Conservation (phyloP, 2,797 vertebrate species). For the Melanotaenia pygmaea region DNA sequence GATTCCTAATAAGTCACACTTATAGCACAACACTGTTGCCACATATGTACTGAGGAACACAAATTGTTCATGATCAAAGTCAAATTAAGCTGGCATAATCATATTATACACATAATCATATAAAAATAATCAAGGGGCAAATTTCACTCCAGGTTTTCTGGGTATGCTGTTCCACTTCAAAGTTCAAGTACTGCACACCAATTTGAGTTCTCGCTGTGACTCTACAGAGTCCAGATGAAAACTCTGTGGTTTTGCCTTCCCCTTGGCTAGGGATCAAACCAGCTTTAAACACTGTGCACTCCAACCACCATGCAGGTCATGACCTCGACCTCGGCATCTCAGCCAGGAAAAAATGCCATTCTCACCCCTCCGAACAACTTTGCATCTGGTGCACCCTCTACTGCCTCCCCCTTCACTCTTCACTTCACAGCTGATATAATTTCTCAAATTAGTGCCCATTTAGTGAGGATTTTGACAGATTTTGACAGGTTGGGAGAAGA, state of each 20-base stretch:
- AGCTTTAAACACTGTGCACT: constrained; percentile 60
- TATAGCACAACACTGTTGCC: constrained; percentile 9
- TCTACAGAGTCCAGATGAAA: constrained; percentile 69
- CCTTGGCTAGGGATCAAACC: constrained; percentile 70
- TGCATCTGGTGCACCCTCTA: constrained; percentile 58
- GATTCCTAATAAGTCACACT: constrained; percentile 55
- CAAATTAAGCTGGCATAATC: constrained; percentile 49
- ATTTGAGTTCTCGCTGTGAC: constrained; percentile 24
- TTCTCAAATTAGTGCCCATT: constrained; percentile 83
- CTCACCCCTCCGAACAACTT: constrained; percentile 68
- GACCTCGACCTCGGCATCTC: constrained; percentile 75
- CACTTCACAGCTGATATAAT: constrained; percentile 85
- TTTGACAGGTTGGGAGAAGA: constrained; percentile 82
- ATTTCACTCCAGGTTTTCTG: constrained; percentile 31
- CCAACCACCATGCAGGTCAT: constrained; percentile 61
- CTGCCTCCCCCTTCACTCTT: constrained; percentile 76
- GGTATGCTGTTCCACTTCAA: constrained; percentile 38
- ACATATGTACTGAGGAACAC: constrained; percentile 28
- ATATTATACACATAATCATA: constrained; percentile 61
- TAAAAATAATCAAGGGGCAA: constrained; percentile 48
- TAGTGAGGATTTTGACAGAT: constrained; percentile 84
- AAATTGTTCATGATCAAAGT: constrained; percentile 53
- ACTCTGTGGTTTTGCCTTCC: constrained; percentile 62
- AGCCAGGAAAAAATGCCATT: constrained; percentile 56
- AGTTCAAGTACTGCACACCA: constrained; percentile 40